phyloP scores from a whole-genome alignment of 2,797 vertebrate genomes.

The Gobionotothen gibberifrons region DNA sequence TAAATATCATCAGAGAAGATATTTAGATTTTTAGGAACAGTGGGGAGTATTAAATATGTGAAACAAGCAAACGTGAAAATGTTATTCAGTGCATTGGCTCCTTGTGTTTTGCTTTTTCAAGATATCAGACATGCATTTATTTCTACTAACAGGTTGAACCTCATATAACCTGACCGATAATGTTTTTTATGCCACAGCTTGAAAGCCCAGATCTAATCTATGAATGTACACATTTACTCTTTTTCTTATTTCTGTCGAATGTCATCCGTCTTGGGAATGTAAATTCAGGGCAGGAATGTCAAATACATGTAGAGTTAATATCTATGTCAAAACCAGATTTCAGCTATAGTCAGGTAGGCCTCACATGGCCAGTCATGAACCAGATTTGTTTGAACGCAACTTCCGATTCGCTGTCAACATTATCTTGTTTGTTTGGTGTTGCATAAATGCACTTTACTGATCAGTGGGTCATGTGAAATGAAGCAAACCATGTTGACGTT shows the following conservation, averaged over 20 bases:
- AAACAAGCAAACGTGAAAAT: conserved; percentile 84
- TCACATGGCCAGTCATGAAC: conserved; percentile 83
- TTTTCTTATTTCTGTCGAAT: conserved; percentile 76
- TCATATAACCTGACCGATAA: conserved; percentile 70
- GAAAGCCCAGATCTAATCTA: conserved; percentile 87
- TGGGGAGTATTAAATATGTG: conserved; percentile 80
- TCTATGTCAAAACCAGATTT: conserved; percentile 83
- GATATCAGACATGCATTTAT: conserved; percentile 67
- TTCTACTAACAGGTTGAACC: conserved; percentile 71
- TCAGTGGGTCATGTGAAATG: conserved; percentile 82
- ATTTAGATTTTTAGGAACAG: conserved; percentile 67
- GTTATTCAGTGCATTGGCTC: conserved; percentile 81
- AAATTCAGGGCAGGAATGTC: conserved; percentile 87
- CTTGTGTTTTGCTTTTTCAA: conserved; percentile 66
- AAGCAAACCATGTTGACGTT: conserved; percentile 76
- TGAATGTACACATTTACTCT: conserved; percentile 86
- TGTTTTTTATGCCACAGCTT: conserved; percentile 75
- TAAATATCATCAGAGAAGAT: conserved; percentile 67
- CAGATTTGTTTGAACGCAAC: conserved; percentile 81
- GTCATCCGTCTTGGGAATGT: conserved; percentile 80
- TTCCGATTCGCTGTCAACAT: conserved; percentile 83
- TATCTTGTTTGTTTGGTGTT: conserved; percentile 86
- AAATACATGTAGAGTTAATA: conserved; percentile 85
- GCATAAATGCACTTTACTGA: conserved; percentile 90
- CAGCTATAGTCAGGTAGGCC: conserved; percentile 87